phyloP scores from a whole-genome alignment of 2,888 invertebrate genomes.

The Agonopterix subpropinquella region DNA sequence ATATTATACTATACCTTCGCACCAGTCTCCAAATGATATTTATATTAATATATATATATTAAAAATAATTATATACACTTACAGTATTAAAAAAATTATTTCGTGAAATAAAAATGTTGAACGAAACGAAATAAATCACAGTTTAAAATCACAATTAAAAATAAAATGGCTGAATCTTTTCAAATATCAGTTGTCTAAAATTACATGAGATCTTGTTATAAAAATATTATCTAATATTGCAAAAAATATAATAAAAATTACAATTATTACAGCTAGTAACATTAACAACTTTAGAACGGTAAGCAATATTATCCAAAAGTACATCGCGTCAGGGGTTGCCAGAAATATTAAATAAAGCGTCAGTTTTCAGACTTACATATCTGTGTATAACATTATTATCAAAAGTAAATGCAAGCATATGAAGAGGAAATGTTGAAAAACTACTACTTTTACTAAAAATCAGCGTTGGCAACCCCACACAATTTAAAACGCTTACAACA shows the following conservation, averaged over 20 bases:
- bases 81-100: conserved; percentile 17
- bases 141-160: conserved; percentile 51
- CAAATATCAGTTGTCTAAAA: conserved; percentile 31
- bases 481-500: conserved; percentile 47
- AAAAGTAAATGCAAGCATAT: conserved; percentile 60
- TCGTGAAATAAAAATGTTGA: conserved; percentile 21
- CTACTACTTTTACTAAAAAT: conserved; percentile 1
- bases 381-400: conserved; percentile 35
- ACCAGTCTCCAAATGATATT: conserved; percentile 45
- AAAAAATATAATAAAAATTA: conserved; percentile 52
- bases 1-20: conserved; percentile 31
- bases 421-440: background rate
- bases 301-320: conserved; percentile 63
- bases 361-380: conserved; percentile 9
- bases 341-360: background rate
- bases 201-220: conserved; percentile 56
- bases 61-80: conserved; percentile 30
- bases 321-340: conserved; percentile 8
- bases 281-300: conserved; percentile 63
- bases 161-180: conserved; percentile 20
- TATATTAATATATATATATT: conserved; percentile 17
- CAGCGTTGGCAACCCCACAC: conserved; percentile 50
- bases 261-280: conserved; percentile 57
- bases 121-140: conserved; percentile 53
- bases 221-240: conserved; percentile 62